Evolutionary conservation across 2,888 invertebrate species (phyloP).

Genomic region (Agonopterix arenella): DNA sequence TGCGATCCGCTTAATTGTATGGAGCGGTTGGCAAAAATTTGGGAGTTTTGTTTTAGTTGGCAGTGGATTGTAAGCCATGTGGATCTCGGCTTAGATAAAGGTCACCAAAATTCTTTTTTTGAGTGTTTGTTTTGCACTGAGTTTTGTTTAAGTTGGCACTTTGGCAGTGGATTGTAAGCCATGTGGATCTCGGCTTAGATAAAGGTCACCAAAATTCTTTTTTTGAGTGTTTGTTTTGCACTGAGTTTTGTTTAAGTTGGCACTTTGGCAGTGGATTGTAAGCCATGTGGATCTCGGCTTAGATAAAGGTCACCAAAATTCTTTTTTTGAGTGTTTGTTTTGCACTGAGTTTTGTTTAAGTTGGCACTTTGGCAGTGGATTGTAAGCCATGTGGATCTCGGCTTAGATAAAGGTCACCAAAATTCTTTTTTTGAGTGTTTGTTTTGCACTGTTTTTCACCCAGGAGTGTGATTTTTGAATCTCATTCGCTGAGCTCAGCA

Average conservation of each 20-base stretch:
- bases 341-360: no score
- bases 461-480: no score
- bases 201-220: neutral
- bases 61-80: neutral
- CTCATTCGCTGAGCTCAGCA: no score
- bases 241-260: no score
- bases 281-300: neutral
- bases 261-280: neutral
- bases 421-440: neutral
- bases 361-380: no score
- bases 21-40: no score
- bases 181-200: neutral
- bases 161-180: neutral
- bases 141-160: no score
- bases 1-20: constrained; percentile 1
- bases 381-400: neutral
- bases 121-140: no score
- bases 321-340: neutral
- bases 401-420: neutral
- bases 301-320: neutral
- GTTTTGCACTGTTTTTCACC: no score
- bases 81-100: neutral
- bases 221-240: no score
- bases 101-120: neutral
- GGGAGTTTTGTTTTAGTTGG: no score